These are phyloP conservation scores for Delia radicum DNA, from an alignment of 1,140 invertebrate genomes.

Conservation along the genomic window DNA sequence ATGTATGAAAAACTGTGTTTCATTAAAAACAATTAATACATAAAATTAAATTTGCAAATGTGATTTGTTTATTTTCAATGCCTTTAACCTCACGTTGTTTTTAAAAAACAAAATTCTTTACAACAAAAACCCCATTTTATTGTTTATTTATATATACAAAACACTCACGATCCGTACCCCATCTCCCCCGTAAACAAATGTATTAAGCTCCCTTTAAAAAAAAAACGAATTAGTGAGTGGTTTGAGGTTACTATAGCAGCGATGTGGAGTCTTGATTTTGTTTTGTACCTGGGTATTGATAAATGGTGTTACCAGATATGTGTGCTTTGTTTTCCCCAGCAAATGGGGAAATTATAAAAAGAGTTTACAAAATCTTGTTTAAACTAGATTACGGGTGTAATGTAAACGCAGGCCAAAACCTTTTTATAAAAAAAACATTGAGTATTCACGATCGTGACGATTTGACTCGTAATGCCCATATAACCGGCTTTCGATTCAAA, in stretches of 20 bases:
- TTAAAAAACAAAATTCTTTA: background rate
- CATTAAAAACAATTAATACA: background rate
- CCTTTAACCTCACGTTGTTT: slow-evolving; percentile 5
- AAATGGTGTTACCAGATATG: background rate
- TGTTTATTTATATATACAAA: slow-evolving; percentile 15
- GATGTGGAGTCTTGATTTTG: background rate
- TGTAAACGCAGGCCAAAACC: too few species aligned
- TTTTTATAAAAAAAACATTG: too few species aligned
- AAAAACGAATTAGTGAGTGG: background rate
- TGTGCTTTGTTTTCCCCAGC: background rate
- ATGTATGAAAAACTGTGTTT: background rate
- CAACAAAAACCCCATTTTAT: background rate
- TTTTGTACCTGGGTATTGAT: background rate
- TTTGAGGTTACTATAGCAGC: slow-evolving; percentile 18
- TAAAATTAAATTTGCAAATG: background rate
- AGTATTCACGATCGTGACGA: too few species aligned
- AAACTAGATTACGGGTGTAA: too few species aligned
- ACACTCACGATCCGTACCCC: background rate
- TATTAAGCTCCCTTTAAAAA: background rate
- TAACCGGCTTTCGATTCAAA: too few species aligned
- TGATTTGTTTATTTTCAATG: slow-evolving; percentile 20
- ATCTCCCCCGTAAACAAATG: background rate
- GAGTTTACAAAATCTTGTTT: too few species aligned
- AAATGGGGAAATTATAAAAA: too few species aligned
- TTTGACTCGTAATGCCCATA: too few species aligned